Evolutionary conservation across 1,140 invertebrate genomes (phyloP).

Genomic region (Xylocopa sonorina): DNA sequence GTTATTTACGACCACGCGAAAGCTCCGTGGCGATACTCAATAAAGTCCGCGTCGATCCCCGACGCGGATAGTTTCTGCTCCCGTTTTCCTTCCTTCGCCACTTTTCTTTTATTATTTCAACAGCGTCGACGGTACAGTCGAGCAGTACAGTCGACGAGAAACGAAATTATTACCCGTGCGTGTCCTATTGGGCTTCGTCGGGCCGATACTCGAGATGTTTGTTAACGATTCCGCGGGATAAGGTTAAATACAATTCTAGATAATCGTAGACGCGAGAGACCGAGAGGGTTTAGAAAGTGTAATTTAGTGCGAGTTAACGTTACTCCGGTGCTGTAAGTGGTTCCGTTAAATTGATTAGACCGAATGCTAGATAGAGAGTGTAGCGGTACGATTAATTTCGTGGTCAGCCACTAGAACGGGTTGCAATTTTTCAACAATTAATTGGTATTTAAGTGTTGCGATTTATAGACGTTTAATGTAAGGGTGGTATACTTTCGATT

Average conservation of each 20-base stretch:
- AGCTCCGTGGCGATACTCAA: constrained; percentile 42
- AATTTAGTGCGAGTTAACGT: constrained; percentile 12
- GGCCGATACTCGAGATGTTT: not conserved
- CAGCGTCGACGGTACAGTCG: not conserved
- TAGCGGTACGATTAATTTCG: not conserved
- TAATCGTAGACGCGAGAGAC: no score
- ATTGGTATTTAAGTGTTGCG: no score
- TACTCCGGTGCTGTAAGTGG: not conserved
- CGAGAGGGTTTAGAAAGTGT: not conserved
- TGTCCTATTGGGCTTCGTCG: not conserved
- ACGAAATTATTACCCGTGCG: not conserved
- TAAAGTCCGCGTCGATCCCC: constrained; percentile 38
- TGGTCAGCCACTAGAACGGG: no score
- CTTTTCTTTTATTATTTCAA: constrained; percentile 25
- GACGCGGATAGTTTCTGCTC: constrained; percentile 18
- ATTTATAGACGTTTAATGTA: no score
- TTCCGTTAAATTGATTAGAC: not conserved
- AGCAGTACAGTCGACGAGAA: constrained; percentile 4
- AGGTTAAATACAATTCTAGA: constrained; percentile 3
- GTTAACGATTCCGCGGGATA: not conserved
- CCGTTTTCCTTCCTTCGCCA: constrained; percentile 15
- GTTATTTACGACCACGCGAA: constrained; percentile 33
- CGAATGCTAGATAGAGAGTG: not conserved
- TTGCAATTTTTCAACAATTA: no score
- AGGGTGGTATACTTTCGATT: no score